Evolutionary conservation across 92 coral and sea anemone genomes (phyloP), one percentile per base, ranked within the genome.

Genomic region (Epizoanthus scotinus): DNA sequence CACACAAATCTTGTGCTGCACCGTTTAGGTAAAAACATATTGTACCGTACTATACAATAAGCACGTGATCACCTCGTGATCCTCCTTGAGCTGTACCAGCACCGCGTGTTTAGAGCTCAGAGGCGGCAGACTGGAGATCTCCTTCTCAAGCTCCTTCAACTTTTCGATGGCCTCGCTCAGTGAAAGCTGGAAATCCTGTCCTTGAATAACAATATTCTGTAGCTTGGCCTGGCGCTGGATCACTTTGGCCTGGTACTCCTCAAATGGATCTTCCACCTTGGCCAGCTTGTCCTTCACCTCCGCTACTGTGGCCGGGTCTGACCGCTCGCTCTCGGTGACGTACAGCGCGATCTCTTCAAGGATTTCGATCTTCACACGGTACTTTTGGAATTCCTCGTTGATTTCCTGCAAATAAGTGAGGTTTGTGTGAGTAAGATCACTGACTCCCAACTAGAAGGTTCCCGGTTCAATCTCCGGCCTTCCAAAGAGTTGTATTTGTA

Each of bases 221-320:
- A 95, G 89, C 68, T 89, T 93, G 18, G 91, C 94, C 69, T 92
- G 98, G 57, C 99, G 81, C 78, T 79, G 86, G 8, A 87, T 57
- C 53, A 93, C 96, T 64, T 73, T 89, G n/a, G 94, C 87, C 61
- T 93, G 92, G 42, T 91, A 87, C 63, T 88, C 86, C 78, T 90
- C 93, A 60, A 88, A 94, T 0, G 93, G 93, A 34, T 94, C 94
- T 58, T 95, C 86, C 58, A 86, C 83, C 15, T 78, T 78, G 36
- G 84, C 83, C 14, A 92, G 70, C 81, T 82, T 91, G 67, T 89
- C 90, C 79, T 79, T 89, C 34, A 95, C 89, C 50, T 91, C 91
- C 0, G 99, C 99, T 1, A 88, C 90, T 26, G 90, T 84, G 17
- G 94, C 86, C 3, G 99, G 99, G 50, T 95, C 99, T 19, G 88